These are phyloP conservation scores for Plutella xylostella DNA, from an alignment of 2,888 invertebrate species.

Conservation along the genomic window DNA sequence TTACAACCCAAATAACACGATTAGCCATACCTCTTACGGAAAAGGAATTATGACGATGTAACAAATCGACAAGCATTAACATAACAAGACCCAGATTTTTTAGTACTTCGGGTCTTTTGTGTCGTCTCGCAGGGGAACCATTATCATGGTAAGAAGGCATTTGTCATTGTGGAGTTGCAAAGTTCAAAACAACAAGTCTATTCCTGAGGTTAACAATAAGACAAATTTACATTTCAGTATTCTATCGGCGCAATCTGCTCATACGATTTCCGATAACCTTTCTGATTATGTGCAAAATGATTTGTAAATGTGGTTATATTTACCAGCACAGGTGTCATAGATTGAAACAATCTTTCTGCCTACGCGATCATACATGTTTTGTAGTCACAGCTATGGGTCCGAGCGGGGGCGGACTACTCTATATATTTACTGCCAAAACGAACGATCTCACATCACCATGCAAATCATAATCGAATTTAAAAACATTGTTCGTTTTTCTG, in stretches of 20 bases:
- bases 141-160: constrained; percentile 50
- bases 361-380: constrained; percentile 20
- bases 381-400: too few relatives aligned
- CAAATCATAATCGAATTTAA: constrained; percentile 1
- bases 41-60: constrained; percentile 21
- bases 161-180: constrained; percentile 37
- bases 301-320: constrained; percentile 15
- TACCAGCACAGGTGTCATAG: constrained; percentile 29
- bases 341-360: constrained; percentile 27
- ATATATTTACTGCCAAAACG: constrained; percentile 7
- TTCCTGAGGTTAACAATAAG: constrained; percentile 22
- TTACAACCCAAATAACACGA: too few relatives aligned
- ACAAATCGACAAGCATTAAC: constrained; percentile 37
- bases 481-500: neutral
- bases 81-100: too few relatives aligned
- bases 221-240: constrained; percentile 25
- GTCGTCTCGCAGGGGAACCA: too few relatives aligned
- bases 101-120: too few relatives aligned
- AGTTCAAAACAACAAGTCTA: constrained; percentile 26
- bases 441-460: too few relatives aligned
- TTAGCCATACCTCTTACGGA: neutral
- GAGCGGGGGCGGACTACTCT: constrained; percentile 33
- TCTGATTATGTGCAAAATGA: constrained; percentile 25
- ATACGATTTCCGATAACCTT: constrained; percentile 29
- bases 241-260: neutral